A percentile compares a stretch with the other conserved stretches of the same genome.
Evolutionary conservation across 2,888 invertebrate genomes (phyloP).

Genomic region (Lamellibrachia satsuma): DNA sequence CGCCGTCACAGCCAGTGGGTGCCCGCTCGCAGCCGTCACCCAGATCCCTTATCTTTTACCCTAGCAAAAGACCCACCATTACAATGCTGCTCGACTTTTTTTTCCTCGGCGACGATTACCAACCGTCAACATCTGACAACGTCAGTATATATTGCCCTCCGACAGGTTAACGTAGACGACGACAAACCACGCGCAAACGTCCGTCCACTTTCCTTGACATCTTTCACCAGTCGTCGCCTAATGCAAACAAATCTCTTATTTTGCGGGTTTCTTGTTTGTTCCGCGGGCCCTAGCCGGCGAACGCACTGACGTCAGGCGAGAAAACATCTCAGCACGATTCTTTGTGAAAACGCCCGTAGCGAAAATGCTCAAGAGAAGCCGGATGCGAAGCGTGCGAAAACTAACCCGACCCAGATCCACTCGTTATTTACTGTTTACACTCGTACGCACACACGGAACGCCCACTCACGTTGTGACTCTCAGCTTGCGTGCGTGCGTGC

Average conservation of each 20-base stretch:
- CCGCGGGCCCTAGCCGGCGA: neutral
- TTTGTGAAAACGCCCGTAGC: constrained; percentile 5
- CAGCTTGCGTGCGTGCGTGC: neutral
- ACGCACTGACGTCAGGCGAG: neutral
- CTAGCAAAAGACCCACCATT: neutral
- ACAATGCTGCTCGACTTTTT: neutral
- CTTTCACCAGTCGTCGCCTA: neutral
- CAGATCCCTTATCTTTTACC: neutral
- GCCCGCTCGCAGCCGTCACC: neutral
- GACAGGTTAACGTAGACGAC: neutral
- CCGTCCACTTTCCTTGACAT: neutral
- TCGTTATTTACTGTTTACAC: neutral
- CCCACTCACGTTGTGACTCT: neutral
- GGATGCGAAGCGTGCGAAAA: constrained; percentile 8
- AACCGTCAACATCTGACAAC: neutral
- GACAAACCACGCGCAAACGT: neutral
- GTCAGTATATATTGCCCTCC: neutral
- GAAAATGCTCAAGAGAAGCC: neutral
- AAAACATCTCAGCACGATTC: neutral
- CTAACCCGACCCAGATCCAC: constrained; percentile 1
- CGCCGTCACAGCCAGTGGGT: neutral
- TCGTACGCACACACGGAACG: neutral
- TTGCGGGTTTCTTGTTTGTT: neutral
- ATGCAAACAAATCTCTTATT: neutral
- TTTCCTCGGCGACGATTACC: neutral